Conservation (phyloP, 2,888 invertebrate species). For the Cephus spinipes region DNA sequence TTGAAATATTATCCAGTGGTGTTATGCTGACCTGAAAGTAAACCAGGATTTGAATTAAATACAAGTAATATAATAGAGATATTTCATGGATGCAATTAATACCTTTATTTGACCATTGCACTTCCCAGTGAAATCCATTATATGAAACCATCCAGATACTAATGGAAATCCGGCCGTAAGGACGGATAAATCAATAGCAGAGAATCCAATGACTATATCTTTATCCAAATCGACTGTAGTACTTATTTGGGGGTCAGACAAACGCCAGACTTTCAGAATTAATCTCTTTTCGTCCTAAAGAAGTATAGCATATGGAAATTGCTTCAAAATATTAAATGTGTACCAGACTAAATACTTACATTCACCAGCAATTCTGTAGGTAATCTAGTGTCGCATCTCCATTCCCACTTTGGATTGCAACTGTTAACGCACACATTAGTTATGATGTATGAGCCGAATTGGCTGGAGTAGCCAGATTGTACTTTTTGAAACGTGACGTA, state of each 20-base stretch:
- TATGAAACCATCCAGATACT: constrained; percentile 75
- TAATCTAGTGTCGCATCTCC: constrained; percentile 68
- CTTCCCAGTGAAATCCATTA: constrained; percentile 70
- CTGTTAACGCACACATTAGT: constrained; percentile 69
- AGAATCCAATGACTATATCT: constrained; percentile 73
- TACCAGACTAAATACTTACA: constrained; percentile 63
- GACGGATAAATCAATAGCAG: constrained; percentile 71
- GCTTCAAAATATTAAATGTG: background rate
- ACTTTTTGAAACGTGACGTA: constrained; percentile 73
- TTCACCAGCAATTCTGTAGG: constrained; percentile 68
- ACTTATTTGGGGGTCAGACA: constrained; percentile 65
- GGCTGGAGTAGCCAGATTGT: constrained; percentile 34
- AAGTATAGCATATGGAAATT: background rate
- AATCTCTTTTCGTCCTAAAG: constrained; percentile 71
- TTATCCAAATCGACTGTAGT: constrained; percentile 69
- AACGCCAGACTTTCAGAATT: constrained; percentile 74
- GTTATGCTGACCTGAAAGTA: constrained; percentile 68
- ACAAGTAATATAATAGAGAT: background rate
- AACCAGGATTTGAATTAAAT: constrained; percentile 7
- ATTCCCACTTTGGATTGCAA: constrained; percentile 71
- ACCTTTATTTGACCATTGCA: constrained; percentile 75
- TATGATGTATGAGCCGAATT: constrained; percentile 62
- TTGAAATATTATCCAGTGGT: constrained; percentile 68
- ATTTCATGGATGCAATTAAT: constrained; percentile 25
- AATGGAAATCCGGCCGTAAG: constrained; percentile 68